Conservation (phyloP, 2,888 invertebrate species). For the Fragum whitleyi region DNA sequence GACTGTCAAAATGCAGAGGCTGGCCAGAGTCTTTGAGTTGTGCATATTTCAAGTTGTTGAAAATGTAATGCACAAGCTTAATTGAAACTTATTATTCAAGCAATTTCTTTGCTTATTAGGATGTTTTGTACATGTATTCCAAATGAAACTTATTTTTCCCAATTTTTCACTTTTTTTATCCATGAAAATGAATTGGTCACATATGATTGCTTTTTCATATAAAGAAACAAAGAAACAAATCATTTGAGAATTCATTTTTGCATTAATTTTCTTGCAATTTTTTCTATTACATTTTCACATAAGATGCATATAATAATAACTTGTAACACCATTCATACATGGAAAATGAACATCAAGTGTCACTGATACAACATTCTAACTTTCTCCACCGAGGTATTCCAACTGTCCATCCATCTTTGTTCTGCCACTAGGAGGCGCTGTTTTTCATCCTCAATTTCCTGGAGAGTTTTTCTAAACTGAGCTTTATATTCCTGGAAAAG, state of each 20-base stretch:
- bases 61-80: too few species aligned
- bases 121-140: too few species aligned
- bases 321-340: neutral
- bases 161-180: too few species aligned
- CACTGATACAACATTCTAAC: slow-evolving; percentile 77
- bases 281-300: neutral
- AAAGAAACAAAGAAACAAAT: too few species aligned
- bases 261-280: neutral
- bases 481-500: slow-evolving; percentile 79
- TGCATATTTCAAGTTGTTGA: too few species aligned
- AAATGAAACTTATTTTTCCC: too few species aligned
- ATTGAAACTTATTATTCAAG: too few species aligned
- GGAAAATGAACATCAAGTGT: neutral
- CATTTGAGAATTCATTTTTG: neutral
- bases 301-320: neutral
- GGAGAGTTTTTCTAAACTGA: slow-evolving; percentile 76
- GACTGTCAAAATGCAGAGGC: too few species aligned
- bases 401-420: slow-evolving; percentile 82
- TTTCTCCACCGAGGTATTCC: slow-evolving; percentile 81
- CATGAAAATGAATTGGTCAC: too few species aligned
- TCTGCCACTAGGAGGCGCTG: slow-evolving; percentile 76
- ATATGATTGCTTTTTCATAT: too few species aligned
- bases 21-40: too few species aligned
- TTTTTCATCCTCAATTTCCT: slow-evolving; percentile 77
- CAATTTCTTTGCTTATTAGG: too few species aligned